Conservation (phyloP, 2,113 vertebrate species). For the Myiozetetes cayanensis region DNA sequence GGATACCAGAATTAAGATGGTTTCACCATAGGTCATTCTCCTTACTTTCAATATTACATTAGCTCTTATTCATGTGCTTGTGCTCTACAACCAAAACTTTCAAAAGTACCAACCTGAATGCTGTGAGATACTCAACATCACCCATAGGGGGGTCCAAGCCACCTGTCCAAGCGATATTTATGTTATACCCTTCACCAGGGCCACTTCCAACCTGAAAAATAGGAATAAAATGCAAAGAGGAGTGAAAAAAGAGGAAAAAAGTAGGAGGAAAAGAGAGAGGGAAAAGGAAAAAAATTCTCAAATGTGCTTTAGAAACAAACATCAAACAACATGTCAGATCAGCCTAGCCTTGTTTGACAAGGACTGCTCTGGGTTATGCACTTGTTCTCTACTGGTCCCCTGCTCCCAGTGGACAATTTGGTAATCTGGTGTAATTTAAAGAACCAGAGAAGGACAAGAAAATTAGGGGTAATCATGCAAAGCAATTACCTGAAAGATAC, state of each 20-base stretch:
- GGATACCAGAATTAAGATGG: not conserved
- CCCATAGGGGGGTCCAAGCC: constrained; percentile 81
- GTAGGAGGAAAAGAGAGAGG: not conserved
- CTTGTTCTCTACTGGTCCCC: constrained; percentile 75
- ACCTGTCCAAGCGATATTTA: constrained; percentile 87
- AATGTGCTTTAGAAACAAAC: constrained; percentile 77
- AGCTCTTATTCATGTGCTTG: not conserved
- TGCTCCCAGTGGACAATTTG: constrained; percentile 77
- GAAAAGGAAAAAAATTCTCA: constrained; percentile 53
- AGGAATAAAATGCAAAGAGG: constrained; percentile 42
- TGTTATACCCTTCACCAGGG: constrained; percentile 75
- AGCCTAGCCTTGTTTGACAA: constrained; percentile 70
- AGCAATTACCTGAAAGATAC: constrained; percentile 83
- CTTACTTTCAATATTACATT: not conserved
- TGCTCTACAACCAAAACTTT: not conserved
- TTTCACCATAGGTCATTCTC: not conserved
- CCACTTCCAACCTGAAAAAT: constrained; percentile 75
- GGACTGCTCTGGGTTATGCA: constrained; percentile 76
- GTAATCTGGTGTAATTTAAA: constrained; percentile 87
- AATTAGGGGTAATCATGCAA: constrained; percentile 86
- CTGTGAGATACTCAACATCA: constrained; percentile 79
- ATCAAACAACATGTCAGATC: constrained; percentile 83
- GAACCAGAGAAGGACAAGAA: constrained; percentile 84
- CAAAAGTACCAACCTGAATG: constrained; percentile 77
- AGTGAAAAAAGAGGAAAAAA: constrained; percentile 3